Evolutionary conservation across 2,888 invertebrate genomes (phyloP).

Genomic region (Apodemia zela): DNA sequence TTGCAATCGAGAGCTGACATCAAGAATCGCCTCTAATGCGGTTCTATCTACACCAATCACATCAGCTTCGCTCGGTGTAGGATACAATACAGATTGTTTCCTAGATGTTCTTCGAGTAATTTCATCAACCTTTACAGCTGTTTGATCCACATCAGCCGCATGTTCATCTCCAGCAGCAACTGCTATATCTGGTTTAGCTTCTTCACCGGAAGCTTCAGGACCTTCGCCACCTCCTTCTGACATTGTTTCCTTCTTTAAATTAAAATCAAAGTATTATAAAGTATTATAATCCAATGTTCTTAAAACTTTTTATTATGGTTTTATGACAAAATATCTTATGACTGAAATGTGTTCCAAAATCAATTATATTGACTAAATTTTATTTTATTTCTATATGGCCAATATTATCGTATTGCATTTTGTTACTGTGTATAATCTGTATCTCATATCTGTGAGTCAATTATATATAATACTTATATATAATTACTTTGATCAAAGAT

Average conservation of each 20-base stretch:
- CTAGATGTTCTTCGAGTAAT: slow-evolving; percentile 36
- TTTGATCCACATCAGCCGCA: slow-evolving; percentile 40
- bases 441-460: too few relatives aligned
- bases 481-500: too few relatives aligned
- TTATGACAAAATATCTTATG: neutral
- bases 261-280: slow-evolving; percentile 4
- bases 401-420: neutral
- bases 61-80: slow-evolving; percentile 32
- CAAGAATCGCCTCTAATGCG: slow-evolving; percentile 64
- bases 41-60: slow-evolving; percentile 58
- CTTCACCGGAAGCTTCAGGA: slow-evolving; percentile 37
- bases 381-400: neutral
- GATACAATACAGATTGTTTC: slow-evolving; percentile 37
- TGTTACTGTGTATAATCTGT: too few relatives aligned
- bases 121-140: slow-evolving; percentile 44
- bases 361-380: neutral
- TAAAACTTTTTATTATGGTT: neutral
- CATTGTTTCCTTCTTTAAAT: neutral
- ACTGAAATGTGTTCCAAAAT: neutral
- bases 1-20: slow-evolving; percentile 58
- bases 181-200: slow-evolving; percentile 20
- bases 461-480: too few relatives aligned
- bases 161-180: slow-evolving; percentile 31
- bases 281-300: slow-evolving; percentile 1
- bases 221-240: slow-evolving; percentile 34